A percentile compares a stretch with the other conserved stretches of the same genome.
These are phyloP conservation scores for Gracilinanus agilis DNA, from an alignment of 2,113 vertebrate genomes.

Conservation along the genomic window DNA sequence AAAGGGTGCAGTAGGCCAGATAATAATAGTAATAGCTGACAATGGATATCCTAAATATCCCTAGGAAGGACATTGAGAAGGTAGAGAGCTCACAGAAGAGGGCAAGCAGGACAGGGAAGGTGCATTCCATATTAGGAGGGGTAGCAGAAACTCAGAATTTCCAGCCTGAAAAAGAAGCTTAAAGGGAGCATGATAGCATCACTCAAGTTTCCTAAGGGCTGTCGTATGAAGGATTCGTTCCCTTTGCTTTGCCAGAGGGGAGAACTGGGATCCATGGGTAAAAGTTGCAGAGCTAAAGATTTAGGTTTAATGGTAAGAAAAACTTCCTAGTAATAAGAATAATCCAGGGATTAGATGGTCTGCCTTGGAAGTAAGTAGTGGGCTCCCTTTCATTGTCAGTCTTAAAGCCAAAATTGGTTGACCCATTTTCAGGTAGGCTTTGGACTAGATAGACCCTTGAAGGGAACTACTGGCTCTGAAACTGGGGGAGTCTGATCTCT, in stretches of 20 bases:
- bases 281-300: background rate
- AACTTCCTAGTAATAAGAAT: background rate
- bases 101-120: background rate
- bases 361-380: background rate
- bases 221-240: background rate
- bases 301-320: background rate
- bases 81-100: background rate
- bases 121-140: background rate
- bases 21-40: background rate
- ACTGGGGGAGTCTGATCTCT: background rate
- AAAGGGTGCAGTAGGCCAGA: background rate
- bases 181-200: background rate
- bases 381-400: background rate
- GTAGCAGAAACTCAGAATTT: background rate
- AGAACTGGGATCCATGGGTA: background rate
- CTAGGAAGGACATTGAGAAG: background rate
- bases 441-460: background rate
- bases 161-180: background rate
- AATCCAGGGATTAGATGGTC: background rate
- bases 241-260: background rate
- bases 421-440: background rate
- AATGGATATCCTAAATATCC: background rate
- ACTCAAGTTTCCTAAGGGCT: background rate
- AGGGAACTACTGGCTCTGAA: background rate
- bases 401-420: background rate